A percentile compares a stretch with the other conserved stretches of the same genome.
Conservation (phyloP, 1,140 invertebrate species). For the Drosophila ogumai region DNA sequence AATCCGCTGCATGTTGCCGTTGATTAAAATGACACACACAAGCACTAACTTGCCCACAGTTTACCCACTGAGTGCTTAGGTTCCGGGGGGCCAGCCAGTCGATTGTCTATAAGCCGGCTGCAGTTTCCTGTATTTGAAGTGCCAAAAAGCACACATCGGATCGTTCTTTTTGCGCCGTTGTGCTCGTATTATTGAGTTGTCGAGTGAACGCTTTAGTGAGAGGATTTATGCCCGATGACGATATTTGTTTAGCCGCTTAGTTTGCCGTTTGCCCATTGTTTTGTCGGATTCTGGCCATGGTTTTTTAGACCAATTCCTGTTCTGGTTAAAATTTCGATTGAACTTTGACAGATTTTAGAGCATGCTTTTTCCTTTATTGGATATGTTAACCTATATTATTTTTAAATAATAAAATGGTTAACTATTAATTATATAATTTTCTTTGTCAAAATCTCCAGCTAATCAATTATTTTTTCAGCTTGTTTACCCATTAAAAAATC, state of each 20-base stretch:
- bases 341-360: conserved; percentile 13
- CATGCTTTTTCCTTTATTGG: neutral
- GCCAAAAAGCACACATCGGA: conserved; percentile 75
- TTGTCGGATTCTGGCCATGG: conserved; percentile 15
- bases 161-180: conserved; percentile 17
- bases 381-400: neutral
- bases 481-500: neutral
- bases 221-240: conserved; percentile 67
- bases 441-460: neutral
- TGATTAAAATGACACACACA: conserved; percentile 71
- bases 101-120: conserved; percentile 75
- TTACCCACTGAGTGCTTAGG: conserved; percentile 26
- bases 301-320: conserved; percentile 22
- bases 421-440: too few species aligned
- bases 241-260: conserved; percentile 80
- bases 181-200: conserved; percentile 60
- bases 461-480: neutral
- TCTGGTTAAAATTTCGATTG: conserved; percentile 25
- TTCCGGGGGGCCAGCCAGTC: conserved; percentile 30
- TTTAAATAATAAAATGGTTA: too few species aligned
- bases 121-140: conserved; percentile 68
- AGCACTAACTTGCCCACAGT: conserved; percentile 32
- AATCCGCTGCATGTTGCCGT: conserved; percentile 75
- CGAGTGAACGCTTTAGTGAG: conserved; percentile 68
- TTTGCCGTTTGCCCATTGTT: conserved; percentile 64